Base-by-base conservation (phyloP, 2,113 vertebrate genomes). In the Propithecus coquereli region DNA sequence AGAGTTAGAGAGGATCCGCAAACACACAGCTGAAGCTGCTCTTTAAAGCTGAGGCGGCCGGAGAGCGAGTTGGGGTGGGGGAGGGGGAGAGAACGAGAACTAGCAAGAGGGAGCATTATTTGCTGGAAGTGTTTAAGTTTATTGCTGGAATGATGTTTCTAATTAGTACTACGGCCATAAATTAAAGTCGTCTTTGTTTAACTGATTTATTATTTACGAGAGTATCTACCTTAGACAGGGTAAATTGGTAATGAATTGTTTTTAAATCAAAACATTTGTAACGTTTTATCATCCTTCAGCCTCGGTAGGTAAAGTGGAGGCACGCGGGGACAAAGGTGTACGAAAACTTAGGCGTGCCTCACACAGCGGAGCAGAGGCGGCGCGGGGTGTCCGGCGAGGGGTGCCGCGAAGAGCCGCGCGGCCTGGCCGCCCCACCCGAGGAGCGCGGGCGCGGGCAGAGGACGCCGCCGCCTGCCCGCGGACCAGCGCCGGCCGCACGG, bases 41-140 rank as follows among this genome's bases (percentile, higher is more conserved):
- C 96, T 90, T 90, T 65, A 84, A 90, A 54, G 96, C 97, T 34
- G 27, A 77, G 8, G 94, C 91, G 34, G 95, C 97, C 95, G n/a
- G 95, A 37, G 95, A 59, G 84, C 25, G 93, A 68, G 82, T 2
- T 18, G 47, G 57, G 68, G 86, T 66, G 77, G 90, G 52, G 94
- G 3, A 85, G 87, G 97, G 95, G 94, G 81, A 8, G 82, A 5
- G 40, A 18, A 83, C 80, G 94, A 71, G 92, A 50, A 57, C 97
- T 37, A 95, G 87, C 94, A 66, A 95, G 92, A 63, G 91, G 93
- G 91, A 30, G 97, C 98, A 83, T 98, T 98, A 98, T 98, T 98
- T 98, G 98, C 98, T 98, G 97, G 95, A 98, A 99, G 98, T 98
- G 98, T 98, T 99, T 98, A 99, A 99, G 98, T 98, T 99, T 99